Conservation (phyloP, 2,113 vertebrate species). For the Chrysemys picta region DNA sequence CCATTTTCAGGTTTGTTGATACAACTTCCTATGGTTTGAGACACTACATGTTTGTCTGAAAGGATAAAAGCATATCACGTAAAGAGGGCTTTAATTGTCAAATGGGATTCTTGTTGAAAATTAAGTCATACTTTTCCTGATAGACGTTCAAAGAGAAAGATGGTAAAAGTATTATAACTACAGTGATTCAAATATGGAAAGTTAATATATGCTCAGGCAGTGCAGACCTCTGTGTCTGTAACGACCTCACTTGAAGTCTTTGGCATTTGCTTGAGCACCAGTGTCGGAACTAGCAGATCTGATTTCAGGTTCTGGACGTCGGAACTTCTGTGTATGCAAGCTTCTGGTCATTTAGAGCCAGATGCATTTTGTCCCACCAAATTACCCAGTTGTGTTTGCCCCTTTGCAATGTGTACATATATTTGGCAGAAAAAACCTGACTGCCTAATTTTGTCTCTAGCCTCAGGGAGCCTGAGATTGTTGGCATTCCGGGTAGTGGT, state of each 20-base stretch:
- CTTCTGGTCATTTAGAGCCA: background rate
- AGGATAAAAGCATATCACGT: background rate
- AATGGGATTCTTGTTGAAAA: background rate
- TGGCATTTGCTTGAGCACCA: background rate
- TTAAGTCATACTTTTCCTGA: background rate
- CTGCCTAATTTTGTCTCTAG: background rate
- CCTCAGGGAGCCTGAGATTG: background rate
- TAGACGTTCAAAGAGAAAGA: fast-evolving
- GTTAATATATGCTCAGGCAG: background rate
- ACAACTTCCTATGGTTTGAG: background rate
- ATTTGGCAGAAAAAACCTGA: background rate
- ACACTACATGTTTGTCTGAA: background rate
- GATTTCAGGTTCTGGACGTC: background rate
- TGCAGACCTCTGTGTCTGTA: background rate
- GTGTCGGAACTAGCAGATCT: background rate
- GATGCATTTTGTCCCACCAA: background rate
- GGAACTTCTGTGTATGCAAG: background rate
- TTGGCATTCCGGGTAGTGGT: background rate
- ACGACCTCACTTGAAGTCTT: background rate
- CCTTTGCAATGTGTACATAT: background rate
- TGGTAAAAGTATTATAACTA: background rate
- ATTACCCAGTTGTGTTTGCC: background rate
- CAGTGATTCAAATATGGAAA: background rate
- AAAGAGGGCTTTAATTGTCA: background rate
- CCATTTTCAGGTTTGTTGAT: fast-evolving